A percentile compares a stretch with the other conserved stretches of the same genome.
Evolutionary conservation across 1,140 invertebrate species (phyloP).

Genomic region (Drosophila pallidifrons): DNA sequence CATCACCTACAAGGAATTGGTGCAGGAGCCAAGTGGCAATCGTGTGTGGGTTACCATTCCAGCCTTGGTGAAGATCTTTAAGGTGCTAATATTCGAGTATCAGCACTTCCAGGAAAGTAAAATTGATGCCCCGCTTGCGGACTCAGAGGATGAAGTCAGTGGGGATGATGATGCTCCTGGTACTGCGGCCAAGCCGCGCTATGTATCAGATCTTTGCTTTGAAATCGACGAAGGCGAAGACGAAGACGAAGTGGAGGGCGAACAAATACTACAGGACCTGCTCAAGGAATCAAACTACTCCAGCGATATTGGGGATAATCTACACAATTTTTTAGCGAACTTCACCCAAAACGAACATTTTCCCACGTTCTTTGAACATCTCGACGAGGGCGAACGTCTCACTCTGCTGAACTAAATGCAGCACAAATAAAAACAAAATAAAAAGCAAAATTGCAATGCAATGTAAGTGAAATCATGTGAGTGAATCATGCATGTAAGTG

Average conservation of each 20-base stretch:
- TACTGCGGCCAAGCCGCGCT: constrained; percentile 57
- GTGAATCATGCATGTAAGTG: not conserved
- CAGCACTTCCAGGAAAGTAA: constrained; percentile 85
- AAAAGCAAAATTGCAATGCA: not conserved
- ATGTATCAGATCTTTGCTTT: constrained; percentile 72
- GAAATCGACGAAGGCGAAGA: constrained; percentile 54
- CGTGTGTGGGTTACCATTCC: constrained; percentile 85
- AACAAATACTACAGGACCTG: constrained; percentile 87
- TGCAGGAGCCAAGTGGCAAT: constrained; percentile 62
- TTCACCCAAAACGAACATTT: constrained; percentile 86
- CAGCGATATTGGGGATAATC: constrained; percentile 87
- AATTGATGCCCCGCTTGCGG: constrained; percentile 83
- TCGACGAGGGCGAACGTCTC: too few species aligned
- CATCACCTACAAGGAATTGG: constrained; percentile 86
- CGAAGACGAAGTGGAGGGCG: constrained; percentile 85
- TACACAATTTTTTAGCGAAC: constrained; percentile 87
- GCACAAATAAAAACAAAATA: not conserved
- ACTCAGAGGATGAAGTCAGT: constrained; percentile 79
- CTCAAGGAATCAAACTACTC: constrained; percentile 88
- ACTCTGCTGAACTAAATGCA: too few species aligned
- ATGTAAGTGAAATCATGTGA: too few species aligned
- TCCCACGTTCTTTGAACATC: too few species aligned
- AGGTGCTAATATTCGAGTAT: constrained; percentile 87
- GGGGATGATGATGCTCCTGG: constrained; percentile 55
- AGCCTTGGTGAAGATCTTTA: constrained; percentile 87